A percentile compares a stretch with the other conserved stretches of the same genome.
phyloP scores from a whole-genome alignment of 2,113 vertebrate genomes.

The Rana temporaria region DNA sequence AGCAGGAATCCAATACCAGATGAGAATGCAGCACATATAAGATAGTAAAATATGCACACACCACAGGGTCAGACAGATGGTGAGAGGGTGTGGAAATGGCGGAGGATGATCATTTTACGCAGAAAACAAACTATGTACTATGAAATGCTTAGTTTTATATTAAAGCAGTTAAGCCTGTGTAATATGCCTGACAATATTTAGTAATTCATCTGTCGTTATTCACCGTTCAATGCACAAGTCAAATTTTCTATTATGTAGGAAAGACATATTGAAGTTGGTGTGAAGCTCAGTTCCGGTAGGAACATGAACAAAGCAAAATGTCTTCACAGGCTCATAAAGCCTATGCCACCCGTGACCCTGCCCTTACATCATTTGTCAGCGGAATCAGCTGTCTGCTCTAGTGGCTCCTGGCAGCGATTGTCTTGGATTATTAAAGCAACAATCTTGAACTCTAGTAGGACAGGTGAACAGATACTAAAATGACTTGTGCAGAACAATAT shows the following conservation, averaged over 20 bases:
- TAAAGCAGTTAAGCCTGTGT: background rate
- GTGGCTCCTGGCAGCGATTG: background rate
- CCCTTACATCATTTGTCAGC: slow-evolving; percentile 28
- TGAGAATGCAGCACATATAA: too few relatives aligned
- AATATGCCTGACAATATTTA: background rate
- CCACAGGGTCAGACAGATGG: too few relatives aligned
- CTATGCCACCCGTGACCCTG: slow-evolving; percentile 15
- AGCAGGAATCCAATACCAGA: too few relatives aligned
- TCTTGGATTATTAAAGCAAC: slow-evolving; percentile 24
- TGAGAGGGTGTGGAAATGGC: too few relatives aligned
- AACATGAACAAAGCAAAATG: slow-evolving; percentile 2
- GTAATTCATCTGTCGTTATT: background rate
- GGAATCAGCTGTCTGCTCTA: slow-evolving; percentile 23
- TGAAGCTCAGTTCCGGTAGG: background rate
- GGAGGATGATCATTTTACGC: too few relatives aligned
- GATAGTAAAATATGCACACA: too few relatives aligned
- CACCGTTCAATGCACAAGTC: background rate
- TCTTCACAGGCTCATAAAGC: background rate
- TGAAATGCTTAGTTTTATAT: background rate
- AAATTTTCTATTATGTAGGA: background rate
- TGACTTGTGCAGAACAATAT: slow-evolving; percentile 43
- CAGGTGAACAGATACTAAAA: slow-evolving; percentile 38
- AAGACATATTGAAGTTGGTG: background rate
- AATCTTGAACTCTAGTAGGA: slow-evolving; percentile 42
- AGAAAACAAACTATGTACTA: background rate